Evolutionary conservation across 2,888 invertebrate species (phyloP).

Genomic region (Scotopteryx bipunctaria): DNA sequence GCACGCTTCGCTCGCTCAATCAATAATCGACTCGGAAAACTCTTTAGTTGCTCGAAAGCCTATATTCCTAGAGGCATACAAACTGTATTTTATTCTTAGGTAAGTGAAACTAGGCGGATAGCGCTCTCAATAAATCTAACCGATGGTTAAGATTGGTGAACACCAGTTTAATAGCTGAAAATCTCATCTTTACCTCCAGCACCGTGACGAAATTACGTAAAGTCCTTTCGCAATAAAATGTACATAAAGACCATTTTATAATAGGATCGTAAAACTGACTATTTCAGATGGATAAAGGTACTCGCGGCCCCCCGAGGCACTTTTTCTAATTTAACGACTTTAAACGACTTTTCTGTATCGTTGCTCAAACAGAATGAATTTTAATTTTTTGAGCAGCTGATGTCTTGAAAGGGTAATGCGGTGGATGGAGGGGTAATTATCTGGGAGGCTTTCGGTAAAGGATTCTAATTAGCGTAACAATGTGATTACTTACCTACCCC

Average conservation of each 20-base stretch:
- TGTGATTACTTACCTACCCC: no score
- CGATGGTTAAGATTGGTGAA: not conserved
- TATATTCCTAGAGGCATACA: no score
- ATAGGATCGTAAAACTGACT: slow-evolving; percentile 77
- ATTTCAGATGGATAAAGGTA: slow-evolving; percentile 56
- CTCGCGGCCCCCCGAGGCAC: slow-evolving; percentile 44
- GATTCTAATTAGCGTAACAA: no score
- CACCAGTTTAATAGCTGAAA: slow-evolving; percentile 69
- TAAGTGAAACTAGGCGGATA: no score
- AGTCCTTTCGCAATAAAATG: slow-evolving; percentile 81
- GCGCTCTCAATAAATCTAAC: no score
- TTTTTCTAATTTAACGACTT: slow-evolving; percentile 76
- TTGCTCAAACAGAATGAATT: slow-evolving; percentile 58
- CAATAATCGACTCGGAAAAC: no score
- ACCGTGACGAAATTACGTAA: slow-evolving; percentile 79
- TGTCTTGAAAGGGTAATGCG: slow-evolving; percentile 38
- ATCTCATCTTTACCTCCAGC: slow-evolving; percentile 71
- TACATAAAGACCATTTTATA: slow-evolving; percentile 82
- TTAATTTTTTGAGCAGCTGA: slow-evolving; percentile 58
- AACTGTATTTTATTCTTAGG: no score
- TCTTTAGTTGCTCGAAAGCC: no score
- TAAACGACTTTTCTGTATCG: slow-evolving; percentile 69
- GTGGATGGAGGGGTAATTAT: no score
- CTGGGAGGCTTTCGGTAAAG: no score
- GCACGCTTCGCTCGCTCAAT: no score